Conservation (phyloP, 2,113 vertebrate genomes). For the Crotalus tigris region DNA sequence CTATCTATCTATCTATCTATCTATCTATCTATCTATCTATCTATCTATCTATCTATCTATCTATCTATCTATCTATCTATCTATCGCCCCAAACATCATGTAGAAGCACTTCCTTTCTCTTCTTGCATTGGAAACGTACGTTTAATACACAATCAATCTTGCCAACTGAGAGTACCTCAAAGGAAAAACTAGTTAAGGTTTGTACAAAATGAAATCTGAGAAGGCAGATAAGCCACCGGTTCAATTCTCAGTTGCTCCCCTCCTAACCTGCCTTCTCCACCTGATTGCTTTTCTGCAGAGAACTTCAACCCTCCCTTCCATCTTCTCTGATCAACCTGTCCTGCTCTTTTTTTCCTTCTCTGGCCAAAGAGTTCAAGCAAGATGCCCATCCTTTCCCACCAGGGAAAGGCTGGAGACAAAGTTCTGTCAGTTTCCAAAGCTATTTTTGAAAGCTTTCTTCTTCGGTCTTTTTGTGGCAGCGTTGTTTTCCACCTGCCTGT, state of each 20-base stretch:
- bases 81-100: not conserved
- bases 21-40: no score
- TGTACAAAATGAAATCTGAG: not conserved
- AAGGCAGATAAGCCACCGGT: not conserved
- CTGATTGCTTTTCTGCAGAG: not conserved
- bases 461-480: slow-evolving; percentile 27
- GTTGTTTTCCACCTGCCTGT: slow-evolving; percentile 38
- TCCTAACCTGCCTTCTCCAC: not conserved
- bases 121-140: not conserved
- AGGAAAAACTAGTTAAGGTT: not conserved
- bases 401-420: slow-evolving; percentile 48
- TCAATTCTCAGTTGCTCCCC: not conserved
- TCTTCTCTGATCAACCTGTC: not conserved
- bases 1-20: no score
- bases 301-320: not conserved
- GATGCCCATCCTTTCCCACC: slow-evolving; percentile 25
- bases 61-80: no score
- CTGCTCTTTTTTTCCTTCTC: slow-evolving; percentile 18
- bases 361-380: slow-evolving; percentile 31
- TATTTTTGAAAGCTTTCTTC: slow-evolving; percentile 13
- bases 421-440: slow-evolving; percentile 49
- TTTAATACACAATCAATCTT: not conserved
- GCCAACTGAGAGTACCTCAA: not conserved
- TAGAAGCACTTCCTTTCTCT: not conserved
- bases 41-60: no score